Evolutionary conservation across 2,797 vertebrate species (phyloP).

Genomic region (Cottoperca gobio): DNA sequence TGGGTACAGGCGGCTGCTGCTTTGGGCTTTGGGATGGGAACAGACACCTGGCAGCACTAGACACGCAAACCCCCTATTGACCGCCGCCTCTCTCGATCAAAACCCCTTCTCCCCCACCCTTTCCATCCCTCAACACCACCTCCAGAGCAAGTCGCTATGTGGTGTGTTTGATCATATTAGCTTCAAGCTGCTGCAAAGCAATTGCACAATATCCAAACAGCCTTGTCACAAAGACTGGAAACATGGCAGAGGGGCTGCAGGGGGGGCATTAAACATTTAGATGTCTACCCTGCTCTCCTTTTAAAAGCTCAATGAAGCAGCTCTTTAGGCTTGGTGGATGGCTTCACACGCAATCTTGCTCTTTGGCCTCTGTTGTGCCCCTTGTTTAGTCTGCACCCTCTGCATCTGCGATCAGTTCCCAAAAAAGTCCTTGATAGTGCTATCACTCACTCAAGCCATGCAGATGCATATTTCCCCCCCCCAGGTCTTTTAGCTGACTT

Average conservation of each 20-base stretch:
- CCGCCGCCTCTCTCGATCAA: conserved; percentile 16
- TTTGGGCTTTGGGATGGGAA: conserved; percentile 58
- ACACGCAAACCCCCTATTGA: conserved; percentile 66
- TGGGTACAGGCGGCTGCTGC: conserved; percentile 61
- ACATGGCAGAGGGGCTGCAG: conserved; percentile 47
- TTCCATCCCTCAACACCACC: conserved; percentile 32
- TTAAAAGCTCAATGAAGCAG: conserved; percentile 32
- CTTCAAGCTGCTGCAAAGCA: conserved; percentile 71
- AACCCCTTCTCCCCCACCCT: not conserved
- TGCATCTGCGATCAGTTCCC: no score
- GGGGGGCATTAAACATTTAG: conserved; percentile 77
- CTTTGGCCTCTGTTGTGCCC: conserved; percentile 2
- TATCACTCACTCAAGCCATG: no score
- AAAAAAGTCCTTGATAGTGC: no score
- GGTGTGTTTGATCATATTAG: conserved; percentile 78
- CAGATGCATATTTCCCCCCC: not conserved
- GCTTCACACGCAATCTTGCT: conserved; percentile 35
- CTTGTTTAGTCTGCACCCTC: not conserved
- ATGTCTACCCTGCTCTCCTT: conserved; percentile 35
- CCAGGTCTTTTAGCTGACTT: not conserved
- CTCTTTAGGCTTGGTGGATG: conserved; percentile 23
- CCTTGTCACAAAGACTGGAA: conserved; percentile 70
- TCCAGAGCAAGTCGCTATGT: conserved; percentile 49
- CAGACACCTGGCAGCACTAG: conserved; percentile 79
- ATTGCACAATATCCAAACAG: conserved; percentile 74